Evolutionary conservation across 2,113 vertebrate species (phyloP).

Genomic region (Chlamydotis undulata): DNA sequence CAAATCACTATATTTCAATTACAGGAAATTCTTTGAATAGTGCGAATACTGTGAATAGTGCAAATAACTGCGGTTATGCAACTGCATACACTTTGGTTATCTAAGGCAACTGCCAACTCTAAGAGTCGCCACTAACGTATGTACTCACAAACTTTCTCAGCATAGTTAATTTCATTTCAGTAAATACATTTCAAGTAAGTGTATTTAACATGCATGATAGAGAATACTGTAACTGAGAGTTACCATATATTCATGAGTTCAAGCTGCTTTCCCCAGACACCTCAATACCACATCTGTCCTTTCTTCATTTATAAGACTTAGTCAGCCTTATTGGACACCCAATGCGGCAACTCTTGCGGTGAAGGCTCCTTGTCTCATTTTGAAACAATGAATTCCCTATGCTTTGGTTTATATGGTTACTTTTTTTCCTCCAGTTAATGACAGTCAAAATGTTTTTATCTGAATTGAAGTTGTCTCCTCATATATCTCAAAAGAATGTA

Average conservation of each 20-base stretch:
- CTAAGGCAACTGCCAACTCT: background rate
- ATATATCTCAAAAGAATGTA: background rate
- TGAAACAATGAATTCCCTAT: background rate
- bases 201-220: background rate
- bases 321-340: background rate
- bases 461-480: background rate
- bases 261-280: background rate
- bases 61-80: background rate
- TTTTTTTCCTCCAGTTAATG: background rate
- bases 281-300: conserved; percentile 3
- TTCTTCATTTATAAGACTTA: background rate
- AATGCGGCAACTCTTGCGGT: background rate
- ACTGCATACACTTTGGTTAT: background rate
- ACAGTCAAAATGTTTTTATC: background rate
- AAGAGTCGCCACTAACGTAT: background rate
- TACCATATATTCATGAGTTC: background rate
- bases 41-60: background rate
- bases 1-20: background rate
- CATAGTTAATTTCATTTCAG: background rate
- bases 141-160: background rate
- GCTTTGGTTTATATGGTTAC: background rate
- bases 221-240: background rate
- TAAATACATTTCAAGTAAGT: background rate
- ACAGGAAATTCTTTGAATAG: conserved; percentile 9
- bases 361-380: background rate